Evolutionary conservation across 2,888 invertebrate species (phyloP).

Genomic region (Amphipoea oculea): DNA sequence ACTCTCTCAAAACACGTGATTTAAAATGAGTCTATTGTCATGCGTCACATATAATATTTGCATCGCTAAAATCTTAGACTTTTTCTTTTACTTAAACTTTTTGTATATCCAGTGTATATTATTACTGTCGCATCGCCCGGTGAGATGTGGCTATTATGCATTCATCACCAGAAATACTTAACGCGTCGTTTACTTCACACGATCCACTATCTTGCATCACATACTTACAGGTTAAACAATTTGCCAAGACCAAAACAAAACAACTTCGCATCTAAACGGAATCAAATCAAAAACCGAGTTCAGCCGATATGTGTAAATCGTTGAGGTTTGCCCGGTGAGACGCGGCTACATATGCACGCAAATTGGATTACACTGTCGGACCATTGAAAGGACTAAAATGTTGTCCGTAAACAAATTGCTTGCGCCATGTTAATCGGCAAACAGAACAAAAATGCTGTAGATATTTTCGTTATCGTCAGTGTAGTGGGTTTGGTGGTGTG

Average conservation of each 20-base stretch:
- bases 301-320: conserved; percentile 35
- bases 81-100: neutral
- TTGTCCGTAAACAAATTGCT: conserved; percentile 74
- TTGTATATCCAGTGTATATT: neutral
- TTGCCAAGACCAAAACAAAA: conserved; percentile 1
- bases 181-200: too few species aligned
- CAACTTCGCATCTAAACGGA: conserved; percentile 3
- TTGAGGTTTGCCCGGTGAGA: conserved; percentile 58
- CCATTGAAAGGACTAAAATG: conserved; percentile 76
- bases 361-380: conserved; percentile 76
- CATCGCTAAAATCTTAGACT: neutral
- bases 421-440: conserved; percentile 67
- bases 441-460: conserved; percentile 49
- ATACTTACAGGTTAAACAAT: neutral
- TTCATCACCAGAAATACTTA: too few species aligned
- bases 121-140: too few species aligned
- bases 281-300: conserved; percentile 18
- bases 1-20: neutral
- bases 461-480: conserved; percentile 39
- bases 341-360: conserved; percentile 66
- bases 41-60: neutral
- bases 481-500: conserved; percentile 8
- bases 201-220: neutral
- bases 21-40: neutral
- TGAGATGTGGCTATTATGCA: too few species aligned